phyloP scores from a whole-genome alignment of 2,888 invertebrate species.

The Syrphus vitripennis region DNA sequence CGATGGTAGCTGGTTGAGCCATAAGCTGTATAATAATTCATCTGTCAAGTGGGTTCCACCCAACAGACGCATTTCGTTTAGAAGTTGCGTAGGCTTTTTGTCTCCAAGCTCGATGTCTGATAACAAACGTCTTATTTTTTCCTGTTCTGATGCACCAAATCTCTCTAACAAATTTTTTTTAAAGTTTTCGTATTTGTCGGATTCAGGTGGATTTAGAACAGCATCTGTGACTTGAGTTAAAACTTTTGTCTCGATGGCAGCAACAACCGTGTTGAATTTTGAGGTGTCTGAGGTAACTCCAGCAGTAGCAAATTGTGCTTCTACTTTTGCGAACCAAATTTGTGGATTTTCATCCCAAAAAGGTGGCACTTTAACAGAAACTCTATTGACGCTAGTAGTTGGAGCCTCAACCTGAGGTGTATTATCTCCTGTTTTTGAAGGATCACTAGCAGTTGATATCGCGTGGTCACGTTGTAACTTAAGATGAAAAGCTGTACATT shows the following conservation, averaged over 20 bases:
- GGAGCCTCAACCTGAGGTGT: too few species aligned
- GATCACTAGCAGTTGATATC: too few species aligned
- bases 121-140: background rate
- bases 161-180: background rate
- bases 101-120: background rate
- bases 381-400: too few species aligned
- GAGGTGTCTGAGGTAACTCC: too few species aligned
- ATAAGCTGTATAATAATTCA: too few species aligned
- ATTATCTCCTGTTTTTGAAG: too few species aligned
- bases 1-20: too few species aligned
- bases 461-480: too few species aligned
- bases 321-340: conserved; percentile 2
- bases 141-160: conserved; percentile 15
- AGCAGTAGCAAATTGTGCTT: background rate
- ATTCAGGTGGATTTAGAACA: background rate
- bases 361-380: background rate
- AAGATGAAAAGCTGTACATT: too few species aligned
- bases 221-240: background rate
- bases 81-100: background rate
- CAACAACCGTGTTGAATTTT: background rate
- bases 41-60: too few species aligned
- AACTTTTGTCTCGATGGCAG: background rate
- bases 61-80: background rate
- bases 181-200: background rate
- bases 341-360: conserved; percentile 3